phyloP scores from a whole-genome alignment of 2,113 vertebrate genomes.

The Sinocyclocheilus anophthalmus region DNA sequence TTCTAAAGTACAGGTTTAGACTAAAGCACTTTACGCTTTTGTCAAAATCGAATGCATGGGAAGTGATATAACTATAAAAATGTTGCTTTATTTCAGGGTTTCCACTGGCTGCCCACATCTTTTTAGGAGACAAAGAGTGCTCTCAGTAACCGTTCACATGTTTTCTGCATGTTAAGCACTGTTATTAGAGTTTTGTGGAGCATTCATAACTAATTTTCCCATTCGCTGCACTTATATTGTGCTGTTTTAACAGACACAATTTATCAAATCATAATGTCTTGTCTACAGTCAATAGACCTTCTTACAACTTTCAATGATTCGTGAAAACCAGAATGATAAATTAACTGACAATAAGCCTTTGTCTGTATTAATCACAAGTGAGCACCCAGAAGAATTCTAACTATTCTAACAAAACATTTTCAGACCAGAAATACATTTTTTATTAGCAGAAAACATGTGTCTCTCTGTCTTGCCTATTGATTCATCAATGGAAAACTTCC shows the following conservation, averaged over 20 bases:
- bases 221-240: slow-evolving; percentile 5
- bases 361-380: slow-evolving; percentile 5
- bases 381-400: neutral
- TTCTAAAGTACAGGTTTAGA: neutral
- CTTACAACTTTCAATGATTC: neutral
- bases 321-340: neutral
- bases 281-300: slow-evolving; percentile 6
- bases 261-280: slow-evolving; percentile 22
- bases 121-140: slow-evolving; percentile 1
- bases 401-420: neutral
- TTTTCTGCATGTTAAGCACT: slow-evolving; percentile 25
- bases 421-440: neutral
- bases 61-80: slow-evolving; percentile 14
- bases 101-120: slow-evolving; percentile 15
- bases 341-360: neutral
- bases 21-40: slow-evolving; percentile 10
- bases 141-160: neutral
- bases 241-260: neutral
- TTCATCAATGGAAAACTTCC: slow-evolving; percentile 86
- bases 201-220: slow-evolving; percentile 41
- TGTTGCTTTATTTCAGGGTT: neutral
- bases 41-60: neutral
- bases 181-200: slow-evolving; percentile 8
- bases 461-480: slow-evolving; percentile 73
- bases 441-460: neutral